Base-by-base conservation (phyloP, 2,113 vertebrate genomes). In the Neomonachus schauinslandi region DNA sequence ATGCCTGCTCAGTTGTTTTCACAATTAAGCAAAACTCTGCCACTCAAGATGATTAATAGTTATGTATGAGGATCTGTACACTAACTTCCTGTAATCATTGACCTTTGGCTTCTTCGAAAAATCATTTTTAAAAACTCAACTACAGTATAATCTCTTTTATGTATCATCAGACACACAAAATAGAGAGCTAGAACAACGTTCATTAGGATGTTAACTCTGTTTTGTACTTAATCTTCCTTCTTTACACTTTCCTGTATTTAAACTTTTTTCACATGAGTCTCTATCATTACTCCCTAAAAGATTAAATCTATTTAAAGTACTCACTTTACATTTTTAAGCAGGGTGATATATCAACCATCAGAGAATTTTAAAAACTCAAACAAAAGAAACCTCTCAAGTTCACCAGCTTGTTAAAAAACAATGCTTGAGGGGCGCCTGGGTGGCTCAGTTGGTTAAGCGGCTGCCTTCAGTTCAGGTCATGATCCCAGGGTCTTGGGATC, bases 311-410 rank as follows among this genome's bases (percentile, higher is more conserved):
- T 9, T 76, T 26, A 95, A 97, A 94, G 69, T 63, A 84, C 3
- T 91, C 46, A 94, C 28, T 72, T 92, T 19, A 71, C 36, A 88
- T 86, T 65, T 93, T 92, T 92, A 72, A 71, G 59, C 11, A 92
- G 12, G 19, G 42, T 49, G 76, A 7, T 39, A 77, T 63, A 71
- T 57, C 26, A 87, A 91, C 14, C 31, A 82, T 51, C 12, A 95
- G 42, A 94, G 5, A 96, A 71, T 53, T 81, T 95, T 4, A 81
- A 86, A 96, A 93, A 81, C 15, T 76, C 7, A 71, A 65, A 61
- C 21, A 59, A 55, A 95, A 92, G 15, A 89, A 89, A 92, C 42
- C 22, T 85, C 55, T 81, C 46, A 91, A 74, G 31, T 81, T 89
- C 42, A 74, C 39, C 12, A 36, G 22, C 53, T 92, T 89, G 59